Conservation (phyloP, 2,113 vertebrate species). For the Chrysemys picta region DNA sequence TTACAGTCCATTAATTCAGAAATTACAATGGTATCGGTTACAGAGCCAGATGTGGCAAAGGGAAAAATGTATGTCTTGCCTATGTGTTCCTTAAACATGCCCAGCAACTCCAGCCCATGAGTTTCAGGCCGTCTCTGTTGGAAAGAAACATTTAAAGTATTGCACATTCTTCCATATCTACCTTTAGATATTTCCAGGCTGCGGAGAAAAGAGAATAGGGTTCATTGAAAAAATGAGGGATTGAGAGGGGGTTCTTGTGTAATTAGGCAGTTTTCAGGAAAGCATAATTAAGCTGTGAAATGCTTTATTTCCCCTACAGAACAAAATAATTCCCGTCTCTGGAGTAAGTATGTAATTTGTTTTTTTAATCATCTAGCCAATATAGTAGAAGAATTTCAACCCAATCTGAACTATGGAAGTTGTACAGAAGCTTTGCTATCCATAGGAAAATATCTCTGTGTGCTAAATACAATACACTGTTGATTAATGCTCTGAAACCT, state of each 20-base stretch:
- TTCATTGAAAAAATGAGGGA: neutral
- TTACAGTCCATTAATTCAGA: neutral
- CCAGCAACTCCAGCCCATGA: neutral
- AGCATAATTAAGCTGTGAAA: neutral
- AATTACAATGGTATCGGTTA: neutral
- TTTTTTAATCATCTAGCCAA: neutral
- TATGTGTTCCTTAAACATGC: neutral
- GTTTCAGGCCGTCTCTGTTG: neutral
- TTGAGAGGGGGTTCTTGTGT: neutral
- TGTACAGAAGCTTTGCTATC: neutral
- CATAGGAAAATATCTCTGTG: neutral
- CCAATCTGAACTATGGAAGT: neutral
- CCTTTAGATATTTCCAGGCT: neutral
- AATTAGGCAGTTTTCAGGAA: neutral
- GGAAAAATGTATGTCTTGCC: neutral
- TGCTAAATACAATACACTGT: neutral
- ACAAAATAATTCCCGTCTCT: neutral
- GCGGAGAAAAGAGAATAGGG: neutral
- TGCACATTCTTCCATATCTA: neutral
- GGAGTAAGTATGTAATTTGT: neutral
- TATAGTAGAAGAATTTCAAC: neutral
- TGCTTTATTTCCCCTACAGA: neutral
- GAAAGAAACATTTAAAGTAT: neutral
- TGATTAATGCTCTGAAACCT: neutral
- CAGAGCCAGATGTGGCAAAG: fast-evolving